Evolutionary conservation across 2,113 vertebrate species (phyloP).

Genomic region (Apodemus sylvaticus): DNA sequence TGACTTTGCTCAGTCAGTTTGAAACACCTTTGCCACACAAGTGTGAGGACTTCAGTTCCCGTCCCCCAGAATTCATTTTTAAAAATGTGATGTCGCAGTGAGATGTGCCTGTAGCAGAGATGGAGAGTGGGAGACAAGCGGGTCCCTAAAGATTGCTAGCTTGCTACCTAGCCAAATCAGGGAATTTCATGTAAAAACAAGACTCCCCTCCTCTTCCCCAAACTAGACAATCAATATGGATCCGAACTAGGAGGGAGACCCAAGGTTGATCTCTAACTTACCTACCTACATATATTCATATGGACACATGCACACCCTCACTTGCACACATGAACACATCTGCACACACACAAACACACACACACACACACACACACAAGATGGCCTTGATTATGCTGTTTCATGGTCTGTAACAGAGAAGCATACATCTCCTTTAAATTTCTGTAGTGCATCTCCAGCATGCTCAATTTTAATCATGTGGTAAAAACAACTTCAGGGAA

Average conservation of each 20-base stretch:
- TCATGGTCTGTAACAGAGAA: background rate
- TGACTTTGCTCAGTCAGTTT: background rate
- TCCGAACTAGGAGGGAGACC: background rate
- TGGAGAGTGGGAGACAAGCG: background rate
- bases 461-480: constrained; percentile 6
- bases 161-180: background rate
- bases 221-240: background rate
- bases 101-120: background rate
- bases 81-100: background rate
- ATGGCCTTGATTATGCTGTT: background rate
- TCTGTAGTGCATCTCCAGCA: background rate
- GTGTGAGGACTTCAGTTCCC: background rate
- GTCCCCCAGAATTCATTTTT: background rate
- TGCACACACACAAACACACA: background rate
- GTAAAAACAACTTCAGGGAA: constrained; percentile 35
- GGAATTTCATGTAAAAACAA: background rate
- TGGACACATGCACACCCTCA: background rate
- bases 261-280: background rate
- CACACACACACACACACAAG: background rate
- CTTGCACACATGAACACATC: background rate
- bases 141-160: too few relatives aligned
- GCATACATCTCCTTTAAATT: background rate
- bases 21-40: background rate
- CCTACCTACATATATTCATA: too few relatives aligned
- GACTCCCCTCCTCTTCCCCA: background rate